Conservation (phyloP, 2,797 vertebrate genomes). For the Silurus aristotelis region DNA sequence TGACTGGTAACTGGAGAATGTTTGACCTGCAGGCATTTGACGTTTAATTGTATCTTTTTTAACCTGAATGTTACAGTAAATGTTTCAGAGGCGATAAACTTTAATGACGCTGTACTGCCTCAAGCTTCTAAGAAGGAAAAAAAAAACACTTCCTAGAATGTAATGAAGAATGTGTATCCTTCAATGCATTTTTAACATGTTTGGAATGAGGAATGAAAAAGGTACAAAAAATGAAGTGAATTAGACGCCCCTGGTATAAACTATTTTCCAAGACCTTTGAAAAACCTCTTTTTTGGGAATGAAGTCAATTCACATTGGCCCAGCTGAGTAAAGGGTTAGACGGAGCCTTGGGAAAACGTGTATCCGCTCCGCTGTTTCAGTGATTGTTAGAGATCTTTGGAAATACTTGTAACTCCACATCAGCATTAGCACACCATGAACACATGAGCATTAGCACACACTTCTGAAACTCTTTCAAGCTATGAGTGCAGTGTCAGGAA, state of each 20-base stretch:
- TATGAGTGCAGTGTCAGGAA: not conserved
- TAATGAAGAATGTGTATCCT: not conserved
- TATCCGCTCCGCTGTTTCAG: not conserved
- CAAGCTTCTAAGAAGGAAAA: too few species aligned
- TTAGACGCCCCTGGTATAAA: not conserved
- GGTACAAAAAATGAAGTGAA: not conserved
- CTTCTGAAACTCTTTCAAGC: not conserved
- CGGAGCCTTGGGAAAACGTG: not conserved
- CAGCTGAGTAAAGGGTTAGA: not conserved
- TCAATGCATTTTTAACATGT: not conserved
- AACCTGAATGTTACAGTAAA: not conserved
- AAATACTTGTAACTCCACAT: slow-evolving; percentile 4
- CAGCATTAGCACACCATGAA: not conserved
- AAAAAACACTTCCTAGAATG: not conserved
- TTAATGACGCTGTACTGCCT: not conserved
- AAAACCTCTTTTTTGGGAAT: not conserved
- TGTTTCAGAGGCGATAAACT: not conserved
- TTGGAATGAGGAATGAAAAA: not conserved
- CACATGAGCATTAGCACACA: not conserved
- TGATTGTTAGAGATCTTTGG: not conserved
- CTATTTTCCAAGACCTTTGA: too few species aligned
- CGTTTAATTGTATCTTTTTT: not conserved
- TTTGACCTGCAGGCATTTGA: not conserved
- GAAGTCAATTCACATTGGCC: too few species aligned
- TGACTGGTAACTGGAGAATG: not conserved